Conservation (phyloP, 2,888 invertebrate species). For the Chymomyza fuscimana region DNA sequence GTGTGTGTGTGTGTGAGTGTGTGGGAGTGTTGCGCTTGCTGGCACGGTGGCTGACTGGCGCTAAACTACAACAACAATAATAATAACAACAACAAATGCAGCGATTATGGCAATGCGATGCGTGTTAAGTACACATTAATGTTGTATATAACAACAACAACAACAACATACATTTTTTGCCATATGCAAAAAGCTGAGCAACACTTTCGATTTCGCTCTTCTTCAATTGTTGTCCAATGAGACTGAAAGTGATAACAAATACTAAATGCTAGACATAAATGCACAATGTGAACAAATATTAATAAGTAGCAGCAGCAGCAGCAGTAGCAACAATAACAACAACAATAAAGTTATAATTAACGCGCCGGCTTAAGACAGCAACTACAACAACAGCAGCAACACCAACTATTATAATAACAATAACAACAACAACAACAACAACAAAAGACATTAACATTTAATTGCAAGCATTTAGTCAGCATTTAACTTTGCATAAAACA, state of each 20-base stretch:
- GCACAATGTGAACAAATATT: constrained; percentile 12
- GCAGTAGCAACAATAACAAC: constrained; percentile 38
- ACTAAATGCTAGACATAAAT: constrained; percentile 3
- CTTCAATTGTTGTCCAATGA: constrained; percentile 48
- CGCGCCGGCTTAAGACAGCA: constrained; percentile 3
- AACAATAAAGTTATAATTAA: constrained; percentile 32
- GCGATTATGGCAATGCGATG: constrained; percentile 58
- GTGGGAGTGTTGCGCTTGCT: neutral
- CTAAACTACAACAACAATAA: constrained; percentile 20
- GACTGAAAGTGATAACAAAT: constrained; percentile 60
- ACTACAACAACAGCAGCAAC: constrained; percentile 15
- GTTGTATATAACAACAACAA: constrained; percentile 15
- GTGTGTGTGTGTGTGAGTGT: constrained; percentile 37
- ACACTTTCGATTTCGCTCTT: constrained; percentile 20
- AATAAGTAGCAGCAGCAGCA: constrained; percentile 41
- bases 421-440: constrained; percentile 18
- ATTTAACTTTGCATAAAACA: constrained; percentile 72
- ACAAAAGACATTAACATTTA: constrained; percentile 66
- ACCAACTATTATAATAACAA: neutral
- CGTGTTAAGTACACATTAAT: constrained; percentile 71
- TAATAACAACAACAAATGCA: constrained; percentile 25
- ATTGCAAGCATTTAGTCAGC: constrained; percentile 68
- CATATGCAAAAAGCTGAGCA: constrained; percentile 56
- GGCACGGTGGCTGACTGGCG: constrained; percentile 25
- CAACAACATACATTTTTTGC: constrained; percentile 33